Evolutionary conservation across 2,797 vertebrate genomes (phyloP), one percentile per base, ranked within the genome.

Genomic region (Catamblyrhynchus diadema): DNA sequence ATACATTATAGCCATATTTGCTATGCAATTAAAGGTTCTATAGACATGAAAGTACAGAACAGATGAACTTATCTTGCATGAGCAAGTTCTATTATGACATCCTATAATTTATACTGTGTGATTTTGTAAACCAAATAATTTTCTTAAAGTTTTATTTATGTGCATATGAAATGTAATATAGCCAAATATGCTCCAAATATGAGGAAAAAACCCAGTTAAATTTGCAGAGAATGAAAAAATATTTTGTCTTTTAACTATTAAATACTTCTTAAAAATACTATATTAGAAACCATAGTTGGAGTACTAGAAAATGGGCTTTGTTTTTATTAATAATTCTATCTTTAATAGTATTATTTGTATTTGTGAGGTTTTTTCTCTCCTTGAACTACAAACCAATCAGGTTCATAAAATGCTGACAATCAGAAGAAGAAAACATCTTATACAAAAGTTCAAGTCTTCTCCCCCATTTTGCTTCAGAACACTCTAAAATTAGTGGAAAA

Each of bases 231-330:
- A 82, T 50, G 5, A 82, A 79, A 80, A 3, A 60, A n/a, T 50
- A 72, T 69, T 84, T 72, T 75, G 8, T 54, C 25, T 57, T 84
- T 81, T 41, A 35, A 51, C 60, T 80, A 75, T 19, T 2, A 37
- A 91, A 79, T 21, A 21, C 2, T 24, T 56, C 30, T 23, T 5
- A 50, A n/a, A 71, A 59, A 45, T 65, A 14, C 35, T 45, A 3
- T 23, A 50, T 14, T 24, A 60, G 24, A 67, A 67, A 88, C 64
- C 10, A 39, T 19, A 86, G 51, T 67, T 77, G 5, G 14, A 72
- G 28, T 65, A n/a, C 2, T 30, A 84, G 7, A 42, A 74, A 51
- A 45, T 37, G 1, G 0, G 2, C 0, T 59, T 57, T 57, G 4
- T 5, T 87, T 71, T 47, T 23, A 56, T 71, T 74, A 41, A 32